These are phyloP conservation scores for Maniola hyperantus DNA, from an alignment of 2,888 invertebrate species.

Conservation along the genomic window DNA sequence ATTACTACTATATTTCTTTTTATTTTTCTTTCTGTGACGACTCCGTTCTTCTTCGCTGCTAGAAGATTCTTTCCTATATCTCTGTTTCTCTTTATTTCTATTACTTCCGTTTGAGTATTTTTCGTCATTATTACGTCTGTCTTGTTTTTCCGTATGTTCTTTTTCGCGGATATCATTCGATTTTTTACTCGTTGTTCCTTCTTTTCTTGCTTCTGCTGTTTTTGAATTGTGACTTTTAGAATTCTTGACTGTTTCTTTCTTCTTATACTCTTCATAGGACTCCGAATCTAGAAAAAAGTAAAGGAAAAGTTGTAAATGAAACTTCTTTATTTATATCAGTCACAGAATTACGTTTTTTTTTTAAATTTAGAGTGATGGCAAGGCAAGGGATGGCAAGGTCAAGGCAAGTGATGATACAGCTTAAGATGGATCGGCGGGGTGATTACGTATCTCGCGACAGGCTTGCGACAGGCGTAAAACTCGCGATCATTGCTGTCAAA, in stretches of 20 bases:
- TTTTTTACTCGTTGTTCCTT: slow-evolving; percentile 52
- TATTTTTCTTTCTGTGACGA: slow-evolving; percentile 35
- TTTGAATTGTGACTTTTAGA: slow-evolving; percentile 48
- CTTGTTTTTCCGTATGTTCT: slow-evolving; percentile 42
- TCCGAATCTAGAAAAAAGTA: slow-evolving; percentile 82
- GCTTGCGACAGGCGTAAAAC: too few species aligned
- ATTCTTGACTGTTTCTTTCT: slow-evolving; percentile 63
- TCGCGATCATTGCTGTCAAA: too few species aligned
- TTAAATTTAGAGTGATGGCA: too few species aligned
- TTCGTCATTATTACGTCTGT: slow-evolving; percentile 44
- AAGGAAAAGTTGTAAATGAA: not conserved
- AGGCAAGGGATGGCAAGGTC: too few species aligned
- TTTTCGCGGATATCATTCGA: slow-evolving; percentile 45
- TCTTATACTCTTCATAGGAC: slow-evolving; percentile 87
- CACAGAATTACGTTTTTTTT: not conserved
- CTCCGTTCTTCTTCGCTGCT: slow-evolving; percentile 45
- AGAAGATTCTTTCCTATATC: slow-evolving; percentile 48
- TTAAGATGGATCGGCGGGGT: too few species aligned
- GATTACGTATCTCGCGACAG: too few species aligned
- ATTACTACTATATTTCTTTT: slow-evolving; percentile 53
- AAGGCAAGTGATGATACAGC: too few species aligned
- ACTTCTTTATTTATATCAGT: not conserved
- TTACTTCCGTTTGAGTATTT: slow-evolving; percentile 52
- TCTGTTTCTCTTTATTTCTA: slow-evolving; percentile 43
- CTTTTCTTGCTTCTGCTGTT: slow-evolving; percentile 40